phyloP scores from a whole-genome alignment of 2,113 vertebrate genomes.

The Tetrao urogallus region DNA sequence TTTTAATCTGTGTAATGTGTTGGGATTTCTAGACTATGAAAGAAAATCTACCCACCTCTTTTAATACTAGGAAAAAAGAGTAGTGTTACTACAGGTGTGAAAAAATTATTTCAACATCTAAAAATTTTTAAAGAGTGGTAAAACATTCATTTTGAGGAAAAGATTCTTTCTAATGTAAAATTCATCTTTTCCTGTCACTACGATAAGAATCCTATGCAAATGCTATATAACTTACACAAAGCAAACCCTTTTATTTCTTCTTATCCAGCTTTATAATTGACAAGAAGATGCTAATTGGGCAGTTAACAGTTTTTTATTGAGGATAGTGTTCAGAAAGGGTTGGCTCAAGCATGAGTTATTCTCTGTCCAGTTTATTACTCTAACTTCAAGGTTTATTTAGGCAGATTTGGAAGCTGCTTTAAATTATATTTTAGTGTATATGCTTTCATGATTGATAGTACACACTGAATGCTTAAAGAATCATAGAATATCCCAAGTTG shows the following conservation, averaged over 20 bases:
- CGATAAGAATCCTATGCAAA: neutral
- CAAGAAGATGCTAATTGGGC: neutral
- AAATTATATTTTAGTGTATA: neutral
- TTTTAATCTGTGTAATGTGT: neutral
- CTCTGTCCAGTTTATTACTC: neutral
- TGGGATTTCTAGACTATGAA: neutral
- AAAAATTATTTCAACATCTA: neutral
- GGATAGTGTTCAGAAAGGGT: neutral
- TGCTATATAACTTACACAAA: neutral
- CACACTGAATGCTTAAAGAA: neutral
- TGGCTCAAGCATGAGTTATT: neutral
- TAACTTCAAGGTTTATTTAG: neutral
- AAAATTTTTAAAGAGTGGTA: neutral
- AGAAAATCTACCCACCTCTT: neutral
- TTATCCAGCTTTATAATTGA: neutral
- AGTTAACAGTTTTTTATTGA: neutral
- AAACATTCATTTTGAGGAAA: neutral
- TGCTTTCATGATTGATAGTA: neutral
- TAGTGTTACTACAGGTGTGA: neutral
- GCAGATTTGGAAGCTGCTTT: neutral
- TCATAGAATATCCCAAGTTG: neutral
- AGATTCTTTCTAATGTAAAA: neutral
- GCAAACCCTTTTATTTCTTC: neutral
- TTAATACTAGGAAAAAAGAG: neutral
- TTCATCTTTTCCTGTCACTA: neutral